Percentiles rank a stretch among this genome's conserved stretches.
Conservation (phyloP, 2,888 invertebrate species). For the Sipha maydis region DNA sequence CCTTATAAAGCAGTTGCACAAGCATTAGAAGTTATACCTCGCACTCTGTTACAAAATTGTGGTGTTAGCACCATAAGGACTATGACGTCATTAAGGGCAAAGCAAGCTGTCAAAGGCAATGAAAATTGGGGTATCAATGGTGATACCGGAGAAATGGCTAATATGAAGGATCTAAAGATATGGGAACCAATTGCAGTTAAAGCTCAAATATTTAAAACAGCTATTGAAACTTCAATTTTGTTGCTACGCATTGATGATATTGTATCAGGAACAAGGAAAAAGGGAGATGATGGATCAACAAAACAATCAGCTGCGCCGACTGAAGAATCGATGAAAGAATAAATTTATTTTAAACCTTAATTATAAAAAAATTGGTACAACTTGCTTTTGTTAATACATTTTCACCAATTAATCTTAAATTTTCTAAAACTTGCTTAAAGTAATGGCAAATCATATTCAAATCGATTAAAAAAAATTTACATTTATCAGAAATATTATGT, state of each 20-base stretch:
- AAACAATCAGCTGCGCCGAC: conserved; percentile 71
- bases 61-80: conserved; percentile 97
- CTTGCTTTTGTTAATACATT: no score
- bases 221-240: conserved; percentile 85
- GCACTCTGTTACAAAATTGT: conserved; percentile 97
- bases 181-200: conserved; percentile 98
- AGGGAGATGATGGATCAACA: conserved; percentile 72
- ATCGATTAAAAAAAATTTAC: no score
- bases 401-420: no score
- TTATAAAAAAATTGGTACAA: no score
- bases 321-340: conserved; percentile 68
- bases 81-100: conserved; percentile 91
- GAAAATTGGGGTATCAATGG: conserved; percentile 70
- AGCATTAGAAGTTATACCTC: conserved; percentile 90
- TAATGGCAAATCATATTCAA: no score
- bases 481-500: no score
- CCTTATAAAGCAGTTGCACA: conserved; percentile 94
- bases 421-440: no score
- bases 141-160: conserved; percentile 88
- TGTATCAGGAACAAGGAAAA: conserved; percentile 95
- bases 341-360: no score
- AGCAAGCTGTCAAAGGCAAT: conserved; percentile 71
- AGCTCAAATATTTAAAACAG: conserved; percentile 81
- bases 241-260: conserved; percentile 97
- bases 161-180: conserved; percentile 88